Conservation (phyloP, 1,140 invertebrate species). For the Drosophila murphyi region DNA sequence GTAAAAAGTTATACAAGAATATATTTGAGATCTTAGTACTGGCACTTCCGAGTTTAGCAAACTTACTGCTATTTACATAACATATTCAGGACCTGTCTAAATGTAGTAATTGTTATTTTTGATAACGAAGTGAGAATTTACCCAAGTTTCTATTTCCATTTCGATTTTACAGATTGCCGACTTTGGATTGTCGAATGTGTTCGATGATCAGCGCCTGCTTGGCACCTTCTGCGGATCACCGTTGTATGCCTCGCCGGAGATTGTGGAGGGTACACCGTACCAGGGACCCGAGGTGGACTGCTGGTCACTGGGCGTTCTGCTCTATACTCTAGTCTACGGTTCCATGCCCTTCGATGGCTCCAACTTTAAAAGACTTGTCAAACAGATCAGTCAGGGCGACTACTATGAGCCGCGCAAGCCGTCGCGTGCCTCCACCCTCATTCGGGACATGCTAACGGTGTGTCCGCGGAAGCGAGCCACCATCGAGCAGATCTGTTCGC, state of each 20-base stretch:
- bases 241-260: constrained; percentile 99
- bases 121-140: no score
- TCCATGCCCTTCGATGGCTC: constrained; percentile 99
- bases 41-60: no score
- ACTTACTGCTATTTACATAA: no score
- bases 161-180: constrained; percentile 93
- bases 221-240: constrained; percentile 99
- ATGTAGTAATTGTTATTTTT: no score
- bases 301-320: constrained; percentile 98
- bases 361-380: constrained; percentile 98
- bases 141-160: no score
- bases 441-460: constrained; percentile 96
- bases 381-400: constrained; percentile 98
- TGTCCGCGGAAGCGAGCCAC: constrained; percentile 94
- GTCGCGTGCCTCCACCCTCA: constrained; percentile 97
- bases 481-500: constrained; percentile 96
- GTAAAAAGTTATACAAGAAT: no score
- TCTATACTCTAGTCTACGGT: constrained; percentile 99
- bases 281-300: constrained; percentile 98
- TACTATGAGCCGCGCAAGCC: constrained; percentile 98
- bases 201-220: constrained; percentile 94
- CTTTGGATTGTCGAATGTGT: constrained; percentile 99
- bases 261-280: constrained; percentile 98
- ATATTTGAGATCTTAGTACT: no score
- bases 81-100: no score